Percentiles rank a stretch among this genome's conserved stretches.
Evolutionary conservation across 1,140 invertebrate genomes (phyloP).

Genomic region (Formica selysi): DNA sequence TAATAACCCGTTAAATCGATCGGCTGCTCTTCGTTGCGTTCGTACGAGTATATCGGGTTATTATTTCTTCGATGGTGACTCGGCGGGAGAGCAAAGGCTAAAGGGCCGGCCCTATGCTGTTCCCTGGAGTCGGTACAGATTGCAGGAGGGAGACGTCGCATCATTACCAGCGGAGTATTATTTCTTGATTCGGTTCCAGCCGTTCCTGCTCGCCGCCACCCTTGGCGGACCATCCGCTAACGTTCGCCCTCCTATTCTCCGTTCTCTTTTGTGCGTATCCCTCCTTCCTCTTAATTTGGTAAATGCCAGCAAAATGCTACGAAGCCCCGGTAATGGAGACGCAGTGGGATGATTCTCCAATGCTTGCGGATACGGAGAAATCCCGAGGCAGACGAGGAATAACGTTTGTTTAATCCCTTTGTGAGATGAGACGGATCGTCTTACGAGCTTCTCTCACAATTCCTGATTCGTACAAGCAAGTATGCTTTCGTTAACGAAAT

Average conservation of each 20-base stretch:
- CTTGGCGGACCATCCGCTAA: conserved; percentile 66
- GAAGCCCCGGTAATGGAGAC: conserved; percentile 71
- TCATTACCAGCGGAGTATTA: conserved; percentile 79
- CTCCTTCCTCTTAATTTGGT: conserved; percentile 79
- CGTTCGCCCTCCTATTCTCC: conserved; percentile 43
- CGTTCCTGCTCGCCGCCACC: conserved; percentile 27
- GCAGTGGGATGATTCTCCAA: conserved; percentile 55
- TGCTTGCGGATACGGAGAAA: conserved; percentile 60
- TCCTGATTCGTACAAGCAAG: neutral
- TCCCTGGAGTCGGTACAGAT: conserved; percentile 37
- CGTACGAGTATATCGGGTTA: conserved; percentile 49
- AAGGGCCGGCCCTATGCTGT: conserved; percentile 16
- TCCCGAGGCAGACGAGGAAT: conserved; percentile 18
- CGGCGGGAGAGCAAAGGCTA: conserved; percentile 43
- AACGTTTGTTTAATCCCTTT: conserved; percentile 49
- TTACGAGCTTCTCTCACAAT: conserved; percentile 41
- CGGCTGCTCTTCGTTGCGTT: neutral
- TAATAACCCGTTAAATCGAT: conserved; percentile 52
- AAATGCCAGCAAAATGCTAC: conserved; percentile 80
- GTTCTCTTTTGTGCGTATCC: conserved; percentile 70
- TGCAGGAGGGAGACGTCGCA: conserved; percentile 43
- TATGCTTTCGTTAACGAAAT: conserved; percentile 27
- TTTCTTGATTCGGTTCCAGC: conserved; percentile 80
- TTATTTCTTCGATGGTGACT: conserved; percentile 38
- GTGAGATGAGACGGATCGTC: conserved; percentile 43